Conservation (phyloP, 2,113 vertebrate species). For the Merops nubicus region DNA sequence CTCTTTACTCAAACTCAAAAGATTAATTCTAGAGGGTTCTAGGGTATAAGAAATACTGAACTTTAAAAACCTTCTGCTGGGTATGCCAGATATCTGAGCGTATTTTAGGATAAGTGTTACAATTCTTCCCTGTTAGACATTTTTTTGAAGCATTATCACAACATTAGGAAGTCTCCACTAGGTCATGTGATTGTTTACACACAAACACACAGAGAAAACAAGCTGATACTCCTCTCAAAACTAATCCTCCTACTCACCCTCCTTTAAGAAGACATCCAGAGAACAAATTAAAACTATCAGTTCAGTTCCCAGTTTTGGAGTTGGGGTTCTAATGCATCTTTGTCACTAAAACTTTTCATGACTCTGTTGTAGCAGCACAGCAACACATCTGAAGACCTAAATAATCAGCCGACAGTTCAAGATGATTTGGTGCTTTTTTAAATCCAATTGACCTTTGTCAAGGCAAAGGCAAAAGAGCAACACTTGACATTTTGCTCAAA, state of each 20-base stretch:
- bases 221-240: neutral
- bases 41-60: neutral
- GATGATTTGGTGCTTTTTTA: constrained; percentile 23
- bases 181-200: neutral
- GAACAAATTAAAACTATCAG: neutral
- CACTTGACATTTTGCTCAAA: constrained; percentile 73
- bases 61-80: neutral
- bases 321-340: neutral
- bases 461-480: constrained; percentile 67
- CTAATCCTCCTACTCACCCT: neutral
- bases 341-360: constrained; percentile 35
- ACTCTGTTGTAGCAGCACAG: constrained; percentile 41
- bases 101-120: neutral
- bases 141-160: neutral
- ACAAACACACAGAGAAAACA: neutral
- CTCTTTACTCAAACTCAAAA: neutral
- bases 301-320: neutral
- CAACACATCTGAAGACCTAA: constrained; percentile 52
- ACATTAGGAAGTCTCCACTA: neutral
- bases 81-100: neutral
- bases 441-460: constrained; percentile 70
- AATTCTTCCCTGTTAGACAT: neutral
- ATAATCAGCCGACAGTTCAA: constrained; percentile 32
- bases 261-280: neutral
- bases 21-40: neutral